A percentile compares a stretch with the other conserved stretches of the same genome.
Evolutionary conservation across 2,113 vertebrate species (phyloP).

Genomic region (Callorhinus ursinus): DNA sequence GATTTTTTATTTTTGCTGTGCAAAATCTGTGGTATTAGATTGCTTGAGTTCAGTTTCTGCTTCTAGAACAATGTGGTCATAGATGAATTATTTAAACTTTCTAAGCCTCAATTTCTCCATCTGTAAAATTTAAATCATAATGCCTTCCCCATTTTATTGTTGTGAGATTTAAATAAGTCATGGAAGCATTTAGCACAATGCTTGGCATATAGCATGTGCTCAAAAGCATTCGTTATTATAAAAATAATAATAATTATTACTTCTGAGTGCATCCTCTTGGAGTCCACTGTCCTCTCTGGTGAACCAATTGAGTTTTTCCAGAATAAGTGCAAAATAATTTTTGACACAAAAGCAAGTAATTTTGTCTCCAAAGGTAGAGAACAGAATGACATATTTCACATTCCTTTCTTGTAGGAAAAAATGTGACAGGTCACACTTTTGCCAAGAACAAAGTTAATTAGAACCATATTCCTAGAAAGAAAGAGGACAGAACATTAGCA

Average conservation of each 20-base stretch:
- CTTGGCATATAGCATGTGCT: neutral
- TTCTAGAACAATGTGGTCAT: neutral
- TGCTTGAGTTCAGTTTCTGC: neutral
- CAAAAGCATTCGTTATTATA: neutral
- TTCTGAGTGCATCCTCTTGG: neutral
- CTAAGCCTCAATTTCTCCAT: neutral
- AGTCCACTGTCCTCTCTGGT: neutral
- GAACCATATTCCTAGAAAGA: neutral
- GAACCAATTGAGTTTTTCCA: slow-evolving; percentile 8
- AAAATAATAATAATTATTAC: neutral
- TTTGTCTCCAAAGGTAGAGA: slow-evolving; percentile 21
- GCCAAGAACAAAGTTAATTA: slow-evolving; percentile 31
- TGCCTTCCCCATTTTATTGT: neutral
- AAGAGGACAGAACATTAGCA: neutral
- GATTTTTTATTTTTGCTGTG: neutral
- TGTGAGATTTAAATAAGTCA: slow-evolving; percentile 4
- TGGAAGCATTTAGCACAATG: neutral
- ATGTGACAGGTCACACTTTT: neutral
- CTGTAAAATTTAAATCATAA: neutral
- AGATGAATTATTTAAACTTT: neutral
- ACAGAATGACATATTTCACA: neutral
- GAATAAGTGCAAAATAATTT: neutral
- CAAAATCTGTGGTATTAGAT: neutral
- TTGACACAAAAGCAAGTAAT: neutral
- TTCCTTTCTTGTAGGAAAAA: slow-evolving; percentile 14